Evolutionary conservation across 2,888 invertebrate species (phyloP).

Genomic region (Liposcelis brunnea): DNA sequence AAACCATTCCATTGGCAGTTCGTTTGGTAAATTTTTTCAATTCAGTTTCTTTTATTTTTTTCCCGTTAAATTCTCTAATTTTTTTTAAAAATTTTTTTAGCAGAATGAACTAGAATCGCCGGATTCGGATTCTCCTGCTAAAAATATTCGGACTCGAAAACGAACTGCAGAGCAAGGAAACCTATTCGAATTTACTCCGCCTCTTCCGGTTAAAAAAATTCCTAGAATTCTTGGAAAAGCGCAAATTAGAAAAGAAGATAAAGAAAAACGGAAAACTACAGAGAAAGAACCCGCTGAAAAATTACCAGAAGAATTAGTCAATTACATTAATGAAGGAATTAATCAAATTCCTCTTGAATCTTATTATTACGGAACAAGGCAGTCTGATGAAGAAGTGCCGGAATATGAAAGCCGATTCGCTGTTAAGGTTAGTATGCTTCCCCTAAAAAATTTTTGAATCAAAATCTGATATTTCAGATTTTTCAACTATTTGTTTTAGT

Average conservation of each 20-base stretch:
- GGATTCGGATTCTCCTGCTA: not conserved
- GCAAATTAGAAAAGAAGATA: slow-evolving; percentile 3
- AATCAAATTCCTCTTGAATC: slow-evolving; percentile 37
- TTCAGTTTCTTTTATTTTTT: not conserved
- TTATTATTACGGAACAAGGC: slow-evolving; percentile 43
- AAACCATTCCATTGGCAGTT: not conserved
- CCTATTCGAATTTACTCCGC: no score
- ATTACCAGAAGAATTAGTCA: not conserved
- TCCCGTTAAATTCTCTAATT: no score
- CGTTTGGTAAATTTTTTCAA: not conserved
- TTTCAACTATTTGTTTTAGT: slow-evolving; percentile 27
- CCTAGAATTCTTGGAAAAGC: not conserved
- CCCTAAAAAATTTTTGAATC: slow-evolving; percentile 8
- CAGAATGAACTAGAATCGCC: no score
- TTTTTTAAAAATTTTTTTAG: no score
- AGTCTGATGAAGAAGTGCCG: slow-evolving; percentile 21
- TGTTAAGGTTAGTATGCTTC: slow-evolving; percentile 11
- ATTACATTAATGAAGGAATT: no score
- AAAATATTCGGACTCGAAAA: slow-evolving; percentile 13
- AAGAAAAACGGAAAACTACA: no score
- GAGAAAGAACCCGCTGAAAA: not conserved
- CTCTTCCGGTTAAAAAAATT: no score
- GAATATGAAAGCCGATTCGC: slow-evolving; percentile 9
- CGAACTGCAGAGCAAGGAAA: slow-evolving; percentile 9
- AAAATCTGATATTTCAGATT: no score